Conservation (phyloP, 2,113 vertebrate genomes). For the Pipra filicauda region DNA sequence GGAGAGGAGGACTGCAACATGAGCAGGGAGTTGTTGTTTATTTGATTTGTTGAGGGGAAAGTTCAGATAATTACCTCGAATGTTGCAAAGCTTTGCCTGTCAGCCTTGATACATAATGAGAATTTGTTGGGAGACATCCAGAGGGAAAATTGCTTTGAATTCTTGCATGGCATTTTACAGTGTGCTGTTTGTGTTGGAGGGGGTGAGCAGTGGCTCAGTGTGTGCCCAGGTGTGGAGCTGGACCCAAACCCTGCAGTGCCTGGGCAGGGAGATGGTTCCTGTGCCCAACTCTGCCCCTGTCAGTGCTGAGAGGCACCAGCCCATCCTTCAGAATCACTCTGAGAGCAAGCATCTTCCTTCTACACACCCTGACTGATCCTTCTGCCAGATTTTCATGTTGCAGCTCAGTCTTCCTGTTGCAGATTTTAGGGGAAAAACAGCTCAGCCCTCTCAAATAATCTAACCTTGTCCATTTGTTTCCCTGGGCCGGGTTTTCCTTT, state of each 20-base stretch:
- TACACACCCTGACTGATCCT: neutral
- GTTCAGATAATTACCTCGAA: conserved; percentile 26
- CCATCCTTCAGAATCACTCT: neutral
- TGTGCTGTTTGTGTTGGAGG: neutral
- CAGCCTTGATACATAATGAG: conserved; percentile 12
- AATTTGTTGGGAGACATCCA: conserved; percentile 19
- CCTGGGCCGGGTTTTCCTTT: neutral
- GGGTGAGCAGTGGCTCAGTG: neutral
- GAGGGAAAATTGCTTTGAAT: neutral
- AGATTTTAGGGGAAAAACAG: neutral
- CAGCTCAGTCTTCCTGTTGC: neutral
- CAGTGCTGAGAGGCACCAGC: neutral
- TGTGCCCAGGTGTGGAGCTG: neutral
- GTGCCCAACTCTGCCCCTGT: neutral
- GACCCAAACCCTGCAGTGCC: neutral
- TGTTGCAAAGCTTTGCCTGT: conserved; percentile 1
- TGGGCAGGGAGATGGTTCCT: neutral
- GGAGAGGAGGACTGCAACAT: neutral
- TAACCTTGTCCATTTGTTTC: neutral
- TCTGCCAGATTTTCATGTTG: neutral
- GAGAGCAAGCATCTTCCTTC: neutral
- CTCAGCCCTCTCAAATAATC: neutral
- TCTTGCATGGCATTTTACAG: neutral
- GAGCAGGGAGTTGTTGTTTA: neutral
- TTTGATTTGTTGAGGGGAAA: conserved; percentile 11